Conservation (phyloP, 1,140 invertebrate species). For the Akabosia matsudoensis region DNA sequence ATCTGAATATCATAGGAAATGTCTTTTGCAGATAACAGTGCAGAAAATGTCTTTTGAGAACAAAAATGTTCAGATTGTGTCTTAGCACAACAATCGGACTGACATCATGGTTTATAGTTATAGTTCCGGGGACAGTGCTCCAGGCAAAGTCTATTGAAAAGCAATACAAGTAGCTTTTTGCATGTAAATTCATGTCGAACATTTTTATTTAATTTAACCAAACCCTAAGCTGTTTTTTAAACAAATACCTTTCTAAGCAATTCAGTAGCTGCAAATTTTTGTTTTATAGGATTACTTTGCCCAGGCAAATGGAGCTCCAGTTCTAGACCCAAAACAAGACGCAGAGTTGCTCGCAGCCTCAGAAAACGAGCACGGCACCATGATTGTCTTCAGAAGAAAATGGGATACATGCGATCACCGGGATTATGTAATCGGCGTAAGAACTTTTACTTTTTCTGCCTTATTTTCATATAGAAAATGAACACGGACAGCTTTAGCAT, state of each 20-base stretch:
- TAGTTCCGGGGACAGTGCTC: too few species aligned
- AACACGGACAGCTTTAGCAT: neutral
- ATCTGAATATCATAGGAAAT: too few species aligned
- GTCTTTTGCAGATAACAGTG: too few species aligned
- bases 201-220: neutral
- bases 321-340: conserved; percentile 71
- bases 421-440: conserved; percentile 57
- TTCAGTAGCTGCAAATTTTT: neutral
- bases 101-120: too few species aligned
- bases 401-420: conserved; percentile 75
- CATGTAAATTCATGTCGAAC: too few species aligned
- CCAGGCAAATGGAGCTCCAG: conserved; percentile 58
- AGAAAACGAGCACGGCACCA: conserved; percentile 75
- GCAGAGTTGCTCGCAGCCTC: conserved; percentile 66
- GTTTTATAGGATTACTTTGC: conserved; percentile 73
- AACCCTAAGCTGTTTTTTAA: neutral
- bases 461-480: neutral
- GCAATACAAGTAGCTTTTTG: too few species aligned
- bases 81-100: too few species aligned
- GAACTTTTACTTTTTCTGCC: neutral
- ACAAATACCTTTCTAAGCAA: neutral
- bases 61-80: too few species aligned
- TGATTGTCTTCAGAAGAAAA: conserved; percentile 66
- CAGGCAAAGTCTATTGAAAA: too few species aligned
- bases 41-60: too few species aligned